phyloP scores from a whole-genome alignment of 1,140 invertebrate genomes.

The Eriosoma lanigerum region DNA sequence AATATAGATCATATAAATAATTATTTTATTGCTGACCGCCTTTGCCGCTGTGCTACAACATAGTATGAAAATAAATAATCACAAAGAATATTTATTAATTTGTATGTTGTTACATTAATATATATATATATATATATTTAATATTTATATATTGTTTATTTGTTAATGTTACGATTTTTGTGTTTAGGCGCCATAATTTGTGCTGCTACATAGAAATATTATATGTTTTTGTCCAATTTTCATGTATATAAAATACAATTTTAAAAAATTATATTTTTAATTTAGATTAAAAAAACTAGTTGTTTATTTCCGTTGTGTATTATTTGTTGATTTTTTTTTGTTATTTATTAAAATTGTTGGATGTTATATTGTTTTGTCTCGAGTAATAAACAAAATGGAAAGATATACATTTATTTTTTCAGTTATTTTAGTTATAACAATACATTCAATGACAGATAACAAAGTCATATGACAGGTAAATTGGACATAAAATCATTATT shows the following conservation, averaged over 20 bases:
- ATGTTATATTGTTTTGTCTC: constrained; percentile 40
- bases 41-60: too few species aligned
- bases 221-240: constrained; percentile 26
- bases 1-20: too few species aligned
- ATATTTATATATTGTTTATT: too few species aligned
- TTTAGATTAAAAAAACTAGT: neutral
- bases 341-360: constrained; percentile 41
- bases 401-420: neutral
- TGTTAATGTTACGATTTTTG: too few species aligned
- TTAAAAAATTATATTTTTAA: neutral
- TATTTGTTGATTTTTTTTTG: constrained; percentile 48
- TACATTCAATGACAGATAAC: too few species aligned
- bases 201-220: constrained; percentile 5
- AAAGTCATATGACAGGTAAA: too few species aligned
- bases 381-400: constrained; percentile 27
- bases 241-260: constrained; percentile 38
- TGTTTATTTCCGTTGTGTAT: constrained; percentile 31
- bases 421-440: neutral
- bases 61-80: too few species aligned
- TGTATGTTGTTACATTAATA: neutral
- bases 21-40: too few species aligned
- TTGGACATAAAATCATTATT: too few species aligned
- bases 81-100: too few species aligned
- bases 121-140: neutral
- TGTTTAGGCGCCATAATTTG: neutral